Base-by-base conservation (phyloP, 2,888 invertebrate species). In the Cremastinae sp. region DNA sequence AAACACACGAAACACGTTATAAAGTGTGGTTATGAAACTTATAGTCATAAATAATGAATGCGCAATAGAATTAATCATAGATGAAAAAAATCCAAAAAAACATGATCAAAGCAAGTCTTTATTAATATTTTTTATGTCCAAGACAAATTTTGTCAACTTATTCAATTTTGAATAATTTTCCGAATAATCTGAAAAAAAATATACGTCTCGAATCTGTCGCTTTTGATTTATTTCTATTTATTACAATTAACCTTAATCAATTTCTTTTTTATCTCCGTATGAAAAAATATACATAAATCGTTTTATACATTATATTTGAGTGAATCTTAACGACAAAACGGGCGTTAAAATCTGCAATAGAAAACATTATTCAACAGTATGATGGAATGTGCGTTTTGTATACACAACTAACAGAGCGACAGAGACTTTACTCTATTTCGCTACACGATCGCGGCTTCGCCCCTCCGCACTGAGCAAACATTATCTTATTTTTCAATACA, bases 231-330 rank as follows among this genome's bases (percentile, higher is more conserved):
- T 22, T 5, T 51, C 39, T 39, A 51, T 20, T 47, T 16, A n/a
- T 12, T 4, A 47, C 4, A 51, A 51, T 22, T 22, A n/a, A 22
- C 10, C 3, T 1, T n/a, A 22, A 12, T n/a, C n/a, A 22, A 20
- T 10, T 16, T 51, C 12, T 39, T 39, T 18, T 49, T n/a, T 28
- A 12, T 28, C 12, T 53, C 12, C n/a, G n/a, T n/a, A n/a, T n/a
- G n/a, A 53, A 53, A 22, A 56, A 66, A 28, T 65, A 68, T 68
- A 58, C 53, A 65, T 65, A 22, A 37, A 64, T 35, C n/a, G 12
- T 20, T 47, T 47, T 53, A 43, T 41, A 28, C 16, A 43, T 45
- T 55, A 35, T 45, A 56, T 66, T 41, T 12, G 16, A 61, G 45
- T 37, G n/a, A 14, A n/a, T 47, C 43, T 55, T 20, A 68, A 49